Evolutionary conservation across 2,888 invertebrate species (phyloP), one percentile per base, ranked within the genome.

Genomic region (Mesorhabditis belari): DNA sequence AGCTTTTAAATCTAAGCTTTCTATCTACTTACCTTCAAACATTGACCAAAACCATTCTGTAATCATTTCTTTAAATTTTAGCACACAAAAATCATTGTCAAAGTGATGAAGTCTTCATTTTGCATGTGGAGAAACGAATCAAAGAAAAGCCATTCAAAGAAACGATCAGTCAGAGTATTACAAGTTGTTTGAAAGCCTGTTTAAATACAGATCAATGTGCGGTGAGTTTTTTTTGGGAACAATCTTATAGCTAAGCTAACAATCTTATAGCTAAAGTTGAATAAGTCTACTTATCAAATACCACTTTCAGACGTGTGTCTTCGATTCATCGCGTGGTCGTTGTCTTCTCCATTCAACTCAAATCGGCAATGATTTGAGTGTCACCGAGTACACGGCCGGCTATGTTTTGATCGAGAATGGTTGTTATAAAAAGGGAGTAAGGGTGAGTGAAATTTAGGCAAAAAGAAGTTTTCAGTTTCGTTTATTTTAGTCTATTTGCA

Each of bases 361-460:
- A 25, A 61, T 60, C 3, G 63, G 67, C 12, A 59, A 63, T 49
- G 65, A 61, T 4, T 57, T 70, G 35, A 64, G 67, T 19, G 57
- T 68, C n/a, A 61, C 62, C n/a, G 74, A 75, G 24, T 64, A 72
- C 5, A 62, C 65, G 19, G 61, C 66, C 3, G 77, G 75, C 25
- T 64, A 71, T 25, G 77, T 77, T 26, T 58, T 77, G n/a, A 75
- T 77, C 29, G 77, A 77, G 55, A 77, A 77, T 60, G 75, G 76
- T 21, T 77, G 77, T 51, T 54, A n/a, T 24, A 51, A 60, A 6
- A 23, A 6, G 23, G n/a, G 28, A 27, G 21, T 9, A 50, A 9
- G 2, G 51, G 21, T 19, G 2, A 19, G 9, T n/a, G 51, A n/a
- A 23, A 19, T n/a, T n/a, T n/a, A 50, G 51, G 51, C 19, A 50